Percentiles rank a stretch among this genome's conserved stretches.
Evolutionary conservation across 2,113 vertebrate genomes (phyloP).

Genomic region (Azemiops feae): DNA sequence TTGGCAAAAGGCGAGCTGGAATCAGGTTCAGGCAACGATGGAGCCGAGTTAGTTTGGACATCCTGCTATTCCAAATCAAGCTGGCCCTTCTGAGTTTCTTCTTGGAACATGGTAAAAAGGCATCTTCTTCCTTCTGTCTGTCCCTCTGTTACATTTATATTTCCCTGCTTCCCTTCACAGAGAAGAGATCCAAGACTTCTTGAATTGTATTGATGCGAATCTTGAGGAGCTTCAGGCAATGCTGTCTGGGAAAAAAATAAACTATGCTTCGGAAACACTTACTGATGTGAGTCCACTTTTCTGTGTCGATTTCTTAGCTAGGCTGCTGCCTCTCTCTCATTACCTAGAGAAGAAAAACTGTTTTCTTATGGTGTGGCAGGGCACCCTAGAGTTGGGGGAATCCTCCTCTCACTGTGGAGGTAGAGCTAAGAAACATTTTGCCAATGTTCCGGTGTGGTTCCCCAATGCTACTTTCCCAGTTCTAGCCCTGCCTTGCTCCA

Average conservation of each 20-base stretch:
- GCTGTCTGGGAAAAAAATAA: conserved; percentile 60
- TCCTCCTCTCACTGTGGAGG: too few species aligned
- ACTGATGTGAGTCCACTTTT: conserved; percentile 48
- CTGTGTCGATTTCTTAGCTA: not conserved
- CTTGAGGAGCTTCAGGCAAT: conserved; percentile 64
- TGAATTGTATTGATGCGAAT: conserved; percentile 62
- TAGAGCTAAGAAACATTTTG: not conserved
- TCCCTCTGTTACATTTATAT: not conserved
- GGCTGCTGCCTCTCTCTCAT: not conserved
- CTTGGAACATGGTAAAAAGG: not conserved
- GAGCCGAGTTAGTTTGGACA: too few species aligned
- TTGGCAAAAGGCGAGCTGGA: too few species aligned
- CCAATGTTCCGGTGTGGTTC: not conserved
- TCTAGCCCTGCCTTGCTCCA: not conserved
- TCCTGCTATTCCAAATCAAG: not conserved
- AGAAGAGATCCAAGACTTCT: conserved; percentile 66
- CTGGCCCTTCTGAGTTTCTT: not conserved
- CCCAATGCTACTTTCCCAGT: not conserved
- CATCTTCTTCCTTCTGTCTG: not conserved
- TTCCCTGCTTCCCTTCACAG: conserved; percentile 36
- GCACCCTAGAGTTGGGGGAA: not conserved
- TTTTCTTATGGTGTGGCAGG: not conserved
- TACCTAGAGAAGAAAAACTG: not conserved
- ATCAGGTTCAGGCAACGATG: too few species aligned
- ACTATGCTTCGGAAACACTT: conserved; percentile 39